Base-by-base conservation (phyloP, 2,888 invertebrate genomes). In the Ephialtes manifestator region DNA sequence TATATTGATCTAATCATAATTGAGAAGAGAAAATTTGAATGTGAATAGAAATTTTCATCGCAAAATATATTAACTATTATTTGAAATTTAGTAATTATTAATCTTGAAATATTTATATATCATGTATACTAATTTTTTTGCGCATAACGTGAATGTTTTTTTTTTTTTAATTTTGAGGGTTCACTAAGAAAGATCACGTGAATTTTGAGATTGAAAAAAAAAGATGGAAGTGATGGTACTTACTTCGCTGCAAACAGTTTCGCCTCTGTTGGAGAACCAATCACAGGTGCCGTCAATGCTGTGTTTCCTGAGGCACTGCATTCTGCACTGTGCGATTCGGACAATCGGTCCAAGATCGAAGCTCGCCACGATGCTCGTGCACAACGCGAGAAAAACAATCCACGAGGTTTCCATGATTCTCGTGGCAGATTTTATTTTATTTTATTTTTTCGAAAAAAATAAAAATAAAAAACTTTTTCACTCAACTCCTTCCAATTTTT, bases 311-410 rank as follows among this genome's bases (percentile, higher is more conserved):
- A 94, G 87, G 83, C 94, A 94, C 85, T 92, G 92, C 65, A 93
- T 92, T 89, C 92, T 91, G 90, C 94, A 94, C 88, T 93, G 93
- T 31, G 93, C 94, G 86, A 91, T 90, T 83, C 92, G 90, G 72
- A 93, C 87, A 85, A 91, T 87, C 46, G 93, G 92, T 65, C 93
- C 93, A 53, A 94, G 92, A 89, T 94, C 93, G 87, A 93, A 90
- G 75, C 91, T 87, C 68, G 88, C 82, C 24, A 84, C 90, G 85
- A 90, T 60, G 63, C 88, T 88, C 84, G 88, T 84, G 85, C 89
- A 91, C 83, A 88, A 85, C 79, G 86, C 85, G 39, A 92, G 51
- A 65, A 90, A 81, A 46, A 91, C 63, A 53, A 90, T 71, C 85
- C 89, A 87, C 88, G 86, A 76, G 77, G 86, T 77, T 70, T 80